These are phyloP conservation scores for Sphaeridia pumilis DNA, from an alignment of 2,888 invertebrate species.

Conservation along the genomic window DNA sequence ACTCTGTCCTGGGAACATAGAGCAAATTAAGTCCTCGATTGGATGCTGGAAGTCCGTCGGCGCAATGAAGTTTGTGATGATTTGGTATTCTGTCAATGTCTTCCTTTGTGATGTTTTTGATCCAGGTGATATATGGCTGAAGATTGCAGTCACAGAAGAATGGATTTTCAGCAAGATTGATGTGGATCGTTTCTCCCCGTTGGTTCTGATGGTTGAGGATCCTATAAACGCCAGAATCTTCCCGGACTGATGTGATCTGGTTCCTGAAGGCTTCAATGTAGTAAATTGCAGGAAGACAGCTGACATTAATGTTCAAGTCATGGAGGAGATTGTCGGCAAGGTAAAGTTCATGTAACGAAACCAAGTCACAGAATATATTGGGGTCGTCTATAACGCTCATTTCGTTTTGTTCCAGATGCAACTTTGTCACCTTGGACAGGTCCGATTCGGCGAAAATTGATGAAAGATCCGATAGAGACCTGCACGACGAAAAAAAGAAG, in stretches of 20 bases:
- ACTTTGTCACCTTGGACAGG: conserved; percentile 52
- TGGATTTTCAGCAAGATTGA: conserved; percentile 56
- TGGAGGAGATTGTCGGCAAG: conserved; percentile 47
- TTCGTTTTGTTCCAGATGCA: conserved; percentile 65
- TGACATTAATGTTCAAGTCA: conserved; percentile 53
- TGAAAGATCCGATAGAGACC: conserved; percentile 46
- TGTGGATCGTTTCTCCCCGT: conserved; percentile 36
- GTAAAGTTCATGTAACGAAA: conserved; percentile 54
- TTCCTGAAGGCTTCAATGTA: conserved; percentile 59
- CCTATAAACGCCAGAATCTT: conserved; percentile 37
- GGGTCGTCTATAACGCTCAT: conserved; percentile 53
- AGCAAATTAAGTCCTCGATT: conserved; percentile 35
- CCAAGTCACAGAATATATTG: conserved; percentile 58
- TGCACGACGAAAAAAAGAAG: conserved; percentile 14
- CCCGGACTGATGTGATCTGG: conserved; percentile 48
- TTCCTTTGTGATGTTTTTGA: conserved; percentile 39
- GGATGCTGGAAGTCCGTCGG: conserved; percentile 37
- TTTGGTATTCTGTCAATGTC: conserved; percentile 40
- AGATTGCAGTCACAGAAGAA: conserved; percentile 53
- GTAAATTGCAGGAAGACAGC: conserved; percentile 52
- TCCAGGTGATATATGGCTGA: conserved; percentile 52
- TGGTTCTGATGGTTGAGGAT: conserved; percentile 18
- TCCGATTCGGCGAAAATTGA: conserved; percentile 55
- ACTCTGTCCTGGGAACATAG: conserved; percentile 35
- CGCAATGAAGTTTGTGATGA: conserved; percentile 47